Conservation (phyloP, 2,797 vertebrate genomes). For the Orientallactaga sibirica region DNA sequence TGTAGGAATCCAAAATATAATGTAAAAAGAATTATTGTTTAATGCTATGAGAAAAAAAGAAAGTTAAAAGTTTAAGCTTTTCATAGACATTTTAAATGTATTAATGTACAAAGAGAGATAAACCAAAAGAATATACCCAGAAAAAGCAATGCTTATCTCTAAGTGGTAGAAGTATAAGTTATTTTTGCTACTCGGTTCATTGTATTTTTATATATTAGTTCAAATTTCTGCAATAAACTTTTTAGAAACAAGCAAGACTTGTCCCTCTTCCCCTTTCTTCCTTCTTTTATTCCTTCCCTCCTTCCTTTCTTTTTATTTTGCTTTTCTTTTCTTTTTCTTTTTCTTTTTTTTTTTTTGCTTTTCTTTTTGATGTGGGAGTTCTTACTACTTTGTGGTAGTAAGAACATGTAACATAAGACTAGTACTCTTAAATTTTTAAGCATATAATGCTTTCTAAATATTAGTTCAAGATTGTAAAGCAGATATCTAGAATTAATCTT, state of each 20-base stretch:
- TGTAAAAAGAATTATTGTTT: background rate
- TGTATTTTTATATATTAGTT: background rate
- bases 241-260: constrained; percentile 3
- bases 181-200: background rate
- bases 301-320: no score
- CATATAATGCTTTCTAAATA: background rate
- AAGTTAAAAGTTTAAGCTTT: background rate
- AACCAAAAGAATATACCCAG: background rate
- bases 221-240: constrained; percentile 14
- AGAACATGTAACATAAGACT: background rate
- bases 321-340: constrained; percentile 11
- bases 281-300: no score
- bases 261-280: no score
- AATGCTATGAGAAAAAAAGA: background rate
- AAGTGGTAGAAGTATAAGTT: background rate
- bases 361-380: background rate
- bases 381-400: background rate
- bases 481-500: background rate
- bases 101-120: background rate
- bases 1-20: background rate
- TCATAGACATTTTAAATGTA: constrained; percentile 15
- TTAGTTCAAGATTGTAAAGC: background rate
- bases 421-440: background rate
- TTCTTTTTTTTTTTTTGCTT: background rate
- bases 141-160: background rate